phyloP scores from a whole-genome alignment of 2,888 invertebrate species.

The Agriopis aurantiaria region DNA sequence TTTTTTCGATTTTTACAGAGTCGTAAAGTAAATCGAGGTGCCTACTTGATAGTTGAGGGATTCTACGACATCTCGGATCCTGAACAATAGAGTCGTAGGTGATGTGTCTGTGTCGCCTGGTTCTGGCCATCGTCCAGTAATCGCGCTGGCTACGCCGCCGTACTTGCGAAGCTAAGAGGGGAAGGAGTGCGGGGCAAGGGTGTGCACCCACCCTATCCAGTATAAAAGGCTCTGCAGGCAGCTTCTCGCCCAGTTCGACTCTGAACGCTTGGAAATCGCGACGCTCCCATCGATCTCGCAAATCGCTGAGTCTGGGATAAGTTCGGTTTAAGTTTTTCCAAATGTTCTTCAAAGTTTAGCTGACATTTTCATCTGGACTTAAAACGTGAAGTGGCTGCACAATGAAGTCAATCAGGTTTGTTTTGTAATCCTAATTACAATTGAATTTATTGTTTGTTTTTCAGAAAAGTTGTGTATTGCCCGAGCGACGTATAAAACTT shows the following conservation, averaged over 20 bases:
- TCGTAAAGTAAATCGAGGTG: conserved; percentile 30
- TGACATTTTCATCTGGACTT: conserved; percentile 59
- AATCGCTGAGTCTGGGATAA: conserved; percentile 60
- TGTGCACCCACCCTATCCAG: conserved; percentile 50
- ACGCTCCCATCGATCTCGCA: conserved; percentile 43
- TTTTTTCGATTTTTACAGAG: conserved; percentile 25
- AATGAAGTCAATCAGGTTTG: conserved; percentile 55
- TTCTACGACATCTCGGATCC: conserved; percentile 25
- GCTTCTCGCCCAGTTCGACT: conserved; percentile 57
- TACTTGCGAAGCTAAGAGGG: conserved; percentile 23
- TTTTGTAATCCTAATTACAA: conserved; percentile 49
- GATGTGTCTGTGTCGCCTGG: conserved; percentile 28
- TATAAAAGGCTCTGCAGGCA: conserved; percentile 38
- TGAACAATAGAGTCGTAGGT: conserved; percentile 28
- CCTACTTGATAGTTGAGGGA: conserved; percentile 5
- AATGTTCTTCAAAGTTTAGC: conserved; percentile 54
- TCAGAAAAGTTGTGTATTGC: background rate
- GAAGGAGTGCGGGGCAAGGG: conserved; percentile 38
- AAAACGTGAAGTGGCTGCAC: conserved; percentile 46
- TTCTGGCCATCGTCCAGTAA: conserved; percentile 35
- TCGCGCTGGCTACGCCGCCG: conserved; percentile 8
- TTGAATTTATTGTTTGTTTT: conserved; percentile 1
- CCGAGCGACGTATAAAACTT: background rate
- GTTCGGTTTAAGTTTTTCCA: conserved; percentile 71
- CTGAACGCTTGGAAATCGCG: conserved; percentile 48